Conservation (phyloP, 1,140 invertebrate genomes). For the Pectinophora gossypiella region DNA sequence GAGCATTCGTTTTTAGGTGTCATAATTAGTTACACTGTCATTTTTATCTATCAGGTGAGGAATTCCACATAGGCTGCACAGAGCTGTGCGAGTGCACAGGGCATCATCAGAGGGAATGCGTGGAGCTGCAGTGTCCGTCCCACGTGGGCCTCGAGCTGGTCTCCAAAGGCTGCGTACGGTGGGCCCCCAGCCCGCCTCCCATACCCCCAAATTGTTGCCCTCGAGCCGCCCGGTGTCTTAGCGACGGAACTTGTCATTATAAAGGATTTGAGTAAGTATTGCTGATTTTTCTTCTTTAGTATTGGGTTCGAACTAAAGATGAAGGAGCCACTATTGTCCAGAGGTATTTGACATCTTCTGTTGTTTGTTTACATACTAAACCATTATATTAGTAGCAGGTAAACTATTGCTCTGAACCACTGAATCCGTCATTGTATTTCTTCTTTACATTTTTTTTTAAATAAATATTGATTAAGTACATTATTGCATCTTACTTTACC, state of each 20-base stretch:
- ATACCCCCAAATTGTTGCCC: conserved; percentile 89
- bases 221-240: conserved; percentile 82
- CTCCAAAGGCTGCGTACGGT: conserved; percentile 88
- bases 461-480: neutral
- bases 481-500: conserved; percentile 14
- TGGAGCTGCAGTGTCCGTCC: conserved; percentile 87
- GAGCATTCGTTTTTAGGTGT: no score
- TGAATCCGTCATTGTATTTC: no score
- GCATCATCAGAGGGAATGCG: conserved; percentile 81
- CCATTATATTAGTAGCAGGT: neutral
- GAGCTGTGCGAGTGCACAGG: conserved; percentile 82
- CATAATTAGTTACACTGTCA: neutral
- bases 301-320: no score
- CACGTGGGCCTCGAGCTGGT: conserved; percentile 88
- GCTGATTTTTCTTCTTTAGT: no score
- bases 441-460: no score
- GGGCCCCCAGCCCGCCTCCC: conserved; percentile 87
- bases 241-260: conserved; percentile 86
- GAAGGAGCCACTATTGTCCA: no score
- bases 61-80: conserved; percentile 87
- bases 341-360: no score
- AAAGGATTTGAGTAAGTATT: conserved; percentile 78
- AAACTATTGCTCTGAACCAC: no score
- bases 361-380: no score
- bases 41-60: conserved; percentile 68